Evolutionary conservation across 2,888 invertebrate genomes (phyloP), one percentile per base, ranked within the genome.

Genomic region (Drosophila kokeensis): DNA sequence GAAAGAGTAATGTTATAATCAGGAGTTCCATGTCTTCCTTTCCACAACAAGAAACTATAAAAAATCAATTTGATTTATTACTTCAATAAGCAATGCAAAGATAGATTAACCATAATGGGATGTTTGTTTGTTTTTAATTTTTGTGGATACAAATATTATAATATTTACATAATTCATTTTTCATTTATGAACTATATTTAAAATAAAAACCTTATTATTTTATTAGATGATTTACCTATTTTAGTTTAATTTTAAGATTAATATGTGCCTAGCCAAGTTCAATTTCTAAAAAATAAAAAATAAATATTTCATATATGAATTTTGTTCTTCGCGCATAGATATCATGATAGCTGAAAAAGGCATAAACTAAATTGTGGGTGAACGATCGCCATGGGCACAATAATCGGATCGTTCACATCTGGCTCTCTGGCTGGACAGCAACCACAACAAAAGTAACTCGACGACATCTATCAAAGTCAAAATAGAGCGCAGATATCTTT

Each of bases 381-480:
- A 78, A 71, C 53, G 71, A 70, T 79, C 66, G 64, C 71, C 59
- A 62, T 59, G 50, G 45, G 62, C 57, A 57, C 48, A 55, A 50
- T 58, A 79, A 79, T 73, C 79, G 53, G 50, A 73, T 61, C 60
- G 29, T 61, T 60, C 52, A 49, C 63, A 78, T 81, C 77, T 81
- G n/a, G 15, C 36, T 60, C 50, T 27, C 40, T 42, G 45, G 61
- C 34, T 61, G 69, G 38, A 60, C 55, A 61, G 48, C 50, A 30
- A 40, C 55, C 36, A 50, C 52, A 30, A 48, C 45, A 64, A 78
- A 70, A 67, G 71, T 62, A 76, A 74, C 82, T 89, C 71, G 84
- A 76, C 73, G 86, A 88, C 92, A 93, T 93, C 91, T 91, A 91
- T 93, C 93, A 93, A 93, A 92, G 93, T 93, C 93, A 91, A 90